Base-by-base conservation (phyloP, 2,888 invertebrate species). In the Tupiocoris notatus region DNA sequence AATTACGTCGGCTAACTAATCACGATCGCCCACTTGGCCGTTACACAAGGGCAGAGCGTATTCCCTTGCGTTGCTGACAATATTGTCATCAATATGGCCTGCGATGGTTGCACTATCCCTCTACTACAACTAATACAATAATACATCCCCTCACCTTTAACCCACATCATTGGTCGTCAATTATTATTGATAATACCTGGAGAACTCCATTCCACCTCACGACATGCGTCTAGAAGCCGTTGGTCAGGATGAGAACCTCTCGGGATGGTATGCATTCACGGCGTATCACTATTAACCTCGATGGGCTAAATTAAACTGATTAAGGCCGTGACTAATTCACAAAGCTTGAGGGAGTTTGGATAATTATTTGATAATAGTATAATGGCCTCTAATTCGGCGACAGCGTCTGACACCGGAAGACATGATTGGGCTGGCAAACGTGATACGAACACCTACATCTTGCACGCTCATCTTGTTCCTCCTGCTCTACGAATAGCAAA, bases 311-410 rank as follows among this genome's bases (percentile, higher is more conserved):
- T 70, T 70, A 70, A 70, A 70, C 70, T 70, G 70, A 70, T 70
- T 70, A 70, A 23, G 58, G 70, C 24, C 54, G 20, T 70, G 70
- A 70, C 70, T 70, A 70, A 70, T 70, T 70, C 70, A 70, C 70
- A 70, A 70, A 70, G 70, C 70, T 58, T 39, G 24, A 22, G 70
- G 70, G 70, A 70, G 59, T 70, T 70, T 59, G 70, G 70, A 70
- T 70, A 70, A 70, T 70, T 70, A 70, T 70, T 70, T 58, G 70
- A 70, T 70, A 70, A 70, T 70, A 70, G 70, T 70, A 70, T 70
- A 70, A 70, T 70, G 59, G 24, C 23, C 70, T 70, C 70, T 70
- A 70, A 70, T 70, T 70, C 39, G 39, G 39, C 39, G 12, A 39
- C 39, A 12, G 39, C 12, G 39, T 39, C 39, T 39, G 39, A 39